Percentiles rank a stretch among this genome's conserved stretches.
Evolutionary conservation across 2,113 vertebrate species (phyloP).

Genomic region (Chrysemys picta): DNA sequence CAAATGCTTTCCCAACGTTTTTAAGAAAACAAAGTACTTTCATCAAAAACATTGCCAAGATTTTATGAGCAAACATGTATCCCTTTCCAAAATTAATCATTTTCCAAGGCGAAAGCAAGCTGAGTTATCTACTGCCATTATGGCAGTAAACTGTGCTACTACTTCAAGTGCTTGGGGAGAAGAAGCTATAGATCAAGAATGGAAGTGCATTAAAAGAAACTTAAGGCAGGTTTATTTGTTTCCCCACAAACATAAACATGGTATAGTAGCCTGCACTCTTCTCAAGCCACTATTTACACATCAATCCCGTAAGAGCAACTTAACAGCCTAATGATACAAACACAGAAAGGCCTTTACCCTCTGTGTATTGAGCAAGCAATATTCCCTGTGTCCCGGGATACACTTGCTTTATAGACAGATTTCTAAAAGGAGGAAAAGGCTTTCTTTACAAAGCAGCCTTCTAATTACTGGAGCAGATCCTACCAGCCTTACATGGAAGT

Average conservation of each 20-base stretch:
- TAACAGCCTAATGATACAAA: constrained; percentile 8
- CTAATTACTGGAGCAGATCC: neutral
- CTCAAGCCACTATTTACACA: constrained; percentile 33
- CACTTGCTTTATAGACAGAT: neutral
- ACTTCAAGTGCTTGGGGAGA: neutral
- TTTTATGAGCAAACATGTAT: neutral
- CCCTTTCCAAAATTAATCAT: constrained; percentile 23
- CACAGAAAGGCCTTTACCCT: neutral
- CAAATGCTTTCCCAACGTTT: neutral
- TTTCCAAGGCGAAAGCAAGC: constrained; percentile 30
- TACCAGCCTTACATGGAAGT: neutral
- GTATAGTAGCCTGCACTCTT: constrained; percentile 25
- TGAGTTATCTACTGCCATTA: constrained; percentile 21
- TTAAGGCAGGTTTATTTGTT: constrained; percentile 41
- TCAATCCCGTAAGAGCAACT: neutral
- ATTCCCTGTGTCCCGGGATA: neutral
- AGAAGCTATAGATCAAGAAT: constrained; percentile 1
- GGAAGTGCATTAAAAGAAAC: constrained; percentile 21
- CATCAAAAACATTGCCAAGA: constrained; percentile 22
- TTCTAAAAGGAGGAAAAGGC: neutral
- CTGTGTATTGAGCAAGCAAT: neutral
- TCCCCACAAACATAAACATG: constrained; percentile 42
- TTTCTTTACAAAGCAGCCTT: neutral
- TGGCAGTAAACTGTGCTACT: constrained; percentile 11
- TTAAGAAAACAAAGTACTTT: constrained; percentile 43